These are phyloP conservation scores for Sebastes oblongus DNA, from an alignment of 2,797 vertebrate species.

Conservation along the genomic window DNA sequence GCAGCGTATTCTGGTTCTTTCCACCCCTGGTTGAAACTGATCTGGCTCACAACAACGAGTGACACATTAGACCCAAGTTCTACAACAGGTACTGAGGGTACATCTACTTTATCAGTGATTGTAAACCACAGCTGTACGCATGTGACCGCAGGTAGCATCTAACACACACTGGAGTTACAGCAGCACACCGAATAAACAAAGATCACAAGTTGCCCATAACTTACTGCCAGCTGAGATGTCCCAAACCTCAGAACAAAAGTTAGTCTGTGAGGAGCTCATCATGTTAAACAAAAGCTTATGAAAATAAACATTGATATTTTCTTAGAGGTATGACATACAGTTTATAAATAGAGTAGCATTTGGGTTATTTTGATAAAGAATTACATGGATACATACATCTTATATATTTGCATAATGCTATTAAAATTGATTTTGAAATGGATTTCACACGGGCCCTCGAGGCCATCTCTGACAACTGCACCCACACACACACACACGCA, in stretches of 20 bases:
- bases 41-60: slow-evolving; percentile 54
- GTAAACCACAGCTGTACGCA: slow-evolving; percentile 47
- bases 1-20: slow-evolving; percentile 24
- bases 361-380: slow-evolving; percentile 75
- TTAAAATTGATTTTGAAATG: slow-evolving; percentile 64
- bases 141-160: slow-evolving; percentile 70
- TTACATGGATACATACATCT: slow-evolving; percentile 74
- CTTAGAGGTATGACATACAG: slow-evolving; percentile 75
- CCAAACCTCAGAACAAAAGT: slow-evolving; percentile 56
- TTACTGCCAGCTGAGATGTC: slow-evolving; percentile 56
- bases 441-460: slow-evolving; percentile 36
- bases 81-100: slow-evolving; percentile 40
- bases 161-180: slow-evolving; percentile 66
- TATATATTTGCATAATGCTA: slow-evolving; percentile 76
- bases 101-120: slow-evolving; percentile 47
- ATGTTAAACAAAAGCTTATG: slow-evolving; percentile 73
- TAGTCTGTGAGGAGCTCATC: slow-evolving; percentile 48
- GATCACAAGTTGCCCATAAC: slow-evolving; percentile 45
- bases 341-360: slow-evolving; percentile 81
- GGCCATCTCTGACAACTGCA: background rate
- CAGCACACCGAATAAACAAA: slow-evolving; percentile 57
- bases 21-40: slow-evolving; percentile 49
- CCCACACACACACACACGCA: background rate
- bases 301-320: slow-evolving; percentile 79
- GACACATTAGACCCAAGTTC: slow-evolving; percentile 46